Evolutionary conservation across 1,140 invertebrate species (phyloP).

Genomic region (Bactericera cockerelli): DNA sequence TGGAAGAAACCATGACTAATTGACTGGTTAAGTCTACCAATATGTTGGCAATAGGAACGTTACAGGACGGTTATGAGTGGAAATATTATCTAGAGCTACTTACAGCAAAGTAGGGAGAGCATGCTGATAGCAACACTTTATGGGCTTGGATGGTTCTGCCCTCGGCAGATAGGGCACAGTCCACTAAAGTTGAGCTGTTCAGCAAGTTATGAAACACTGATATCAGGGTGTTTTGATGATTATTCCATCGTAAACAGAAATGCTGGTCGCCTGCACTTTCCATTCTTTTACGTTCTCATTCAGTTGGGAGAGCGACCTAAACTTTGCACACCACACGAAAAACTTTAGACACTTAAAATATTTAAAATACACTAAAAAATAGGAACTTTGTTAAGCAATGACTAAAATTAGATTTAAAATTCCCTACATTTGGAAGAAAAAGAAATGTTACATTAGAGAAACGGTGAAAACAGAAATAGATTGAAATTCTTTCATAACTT

Average conservation of each 20-base stretch:
- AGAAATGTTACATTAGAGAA: too few relatives aligned
- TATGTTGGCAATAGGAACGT: too few relatives aligned
- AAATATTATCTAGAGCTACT: too few relatives aligned
- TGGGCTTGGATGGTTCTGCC: constrained; percentile 19
- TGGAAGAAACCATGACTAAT: too few relatives aligned
- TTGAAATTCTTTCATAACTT: background rate
- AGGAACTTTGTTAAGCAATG: background rate
- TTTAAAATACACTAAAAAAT: constrained; percentile 5
- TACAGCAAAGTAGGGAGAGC: constrained; percentile 22
- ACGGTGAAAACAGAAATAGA: too few relatives aligned
- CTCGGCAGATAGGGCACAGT: constrained; percentile 34
- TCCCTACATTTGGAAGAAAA: too few relatives aligned
- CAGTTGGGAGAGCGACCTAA: background rate
- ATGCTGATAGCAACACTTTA: constrained; percentile 20
- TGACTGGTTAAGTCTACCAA: too few relatives aligned
- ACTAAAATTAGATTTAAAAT: background rate
- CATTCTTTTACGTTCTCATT: background rate
- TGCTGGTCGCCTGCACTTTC: constrained; percentile 30
- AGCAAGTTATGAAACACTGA: constrained; percentile 36
- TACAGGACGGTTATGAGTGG: too few relatives aligned
- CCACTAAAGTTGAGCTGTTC: constrained; percentile 34
- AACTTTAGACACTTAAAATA: background rate
- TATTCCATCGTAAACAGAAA: constrained; percentile 41
- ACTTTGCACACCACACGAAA: too few relatives aligned
- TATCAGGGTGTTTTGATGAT: constrained; percentile 37